Evolutionary conservation across 2,888 invertebrate species (phyloP).

Genomic region (Hetaerina titia): DNA sequence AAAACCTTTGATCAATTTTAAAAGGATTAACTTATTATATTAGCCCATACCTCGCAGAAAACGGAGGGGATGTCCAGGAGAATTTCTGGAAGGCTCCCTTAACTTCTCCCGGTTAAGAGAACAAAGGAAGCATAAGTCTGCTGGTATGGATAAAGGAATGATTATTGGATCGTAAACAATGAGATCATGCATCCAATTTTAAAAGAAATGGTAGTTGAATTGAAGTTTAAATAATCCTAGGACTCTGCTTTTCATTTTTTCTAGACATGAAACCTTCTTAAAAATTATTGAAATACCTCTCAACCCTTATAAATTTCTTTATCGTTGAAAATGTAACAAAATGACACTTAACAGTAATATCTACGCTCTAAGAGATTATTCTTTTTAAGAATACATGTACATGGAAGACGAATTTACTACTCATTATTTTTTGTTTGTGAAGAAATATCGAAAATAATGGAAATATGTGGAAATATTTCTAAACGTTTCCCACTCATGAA

Average conservation of each 20-base stretch:
- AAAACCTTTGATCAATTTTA: slow-evolving; percentile 56
- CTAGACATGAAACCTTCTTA: too few relatives aligned
- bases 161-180: background rate
- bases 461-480: too few relatives aligned
- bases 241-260: background rate
- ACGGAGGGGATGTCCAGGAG: slow-evolving; percentile 19
- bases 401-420: too few relatives aligned
- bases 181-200: background rate
- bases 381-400: too few relatives aligned
- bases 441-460: too few relatives aligned
- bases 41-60: slow-evolving; percentile 1
- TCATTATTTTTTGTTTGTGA: too few relatives aligned
- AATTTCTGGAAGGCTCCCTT: slow-evolving; percentile 43
- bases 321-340: too few relatives aligned
- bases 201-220: background rate
- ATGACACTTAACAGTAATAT: too few relatives aligned
- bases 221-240: background rate
- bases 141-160: background rate
- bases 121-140: background rate
- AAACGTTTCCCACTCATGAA: too few relatives aligned
- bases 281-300: too few relatives aligned
- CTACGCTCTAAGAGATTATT: too few relatives aligned
- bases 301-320: too few relatives aligned
- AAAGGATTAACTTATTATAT: slow-evolving; percentile 58
- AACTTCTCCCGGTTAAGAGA: background rate